A percentile compares a stretch with the other conserved stretches of the same genome.
phyloP scores from a whole-genome alignment of 2,888 invertebrate species.

The Nipponacmea schrenckii region DNA sequence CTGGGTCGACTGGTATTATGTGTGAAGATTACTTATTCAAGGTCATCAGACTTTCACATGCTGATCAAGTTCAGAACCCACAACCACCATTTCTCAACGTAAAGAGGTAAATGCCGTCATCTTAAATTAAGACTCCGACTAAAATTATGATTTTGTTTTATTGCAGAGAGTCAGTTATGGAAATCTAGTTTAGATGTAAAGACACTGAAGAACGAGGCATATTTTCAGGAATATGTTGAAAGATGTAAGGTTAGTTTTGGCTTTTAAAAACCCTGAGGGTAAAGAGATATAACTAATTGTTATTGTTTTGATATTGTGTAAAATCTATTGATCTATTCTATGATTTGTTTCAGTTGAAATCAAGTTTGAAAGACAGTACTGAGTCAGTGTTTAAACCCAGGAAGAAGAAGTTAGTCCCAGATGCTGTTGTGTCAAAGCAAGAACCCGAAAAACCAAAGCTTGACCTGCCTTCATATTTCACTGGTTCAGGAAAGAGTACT shows the following conservation, averaged over 20 bases:
- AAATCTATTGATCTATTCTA: too few species aligned
- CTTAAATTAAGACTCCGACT: too few species aligned
- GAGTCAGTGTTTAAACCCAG: not conserved
- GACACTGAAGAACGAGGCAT: slow-evolving; percentile 34
- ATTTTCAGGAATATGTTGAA: slow-evolving; percentile 31
- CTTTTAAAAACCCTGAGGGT: too few species aligned
- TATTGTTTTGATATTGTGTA: not conserved
- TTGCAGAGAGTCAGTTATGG: slow-evolving; percentile 49
- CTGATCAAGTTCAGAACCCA: too few species aligned
- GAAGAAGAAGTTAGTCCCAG: not conserved
- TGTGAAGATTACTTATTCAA: too few species aligned
- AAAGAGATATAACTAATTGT: not conserved
- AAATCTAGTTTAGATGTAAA: slow-evolving; percentile 41
- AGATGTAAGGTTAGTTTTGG: slow-evolving; percentile 37
- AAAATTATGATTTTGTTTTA: not conserved
- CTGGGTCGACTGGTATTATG: too few species aligned
- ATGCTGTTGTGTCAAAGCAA: not conserved
- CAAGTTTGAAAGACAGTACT: slow-evolving; percentile 3
- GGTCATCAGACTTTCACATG: too few species aligned
- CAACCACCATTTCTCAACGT: too few species aligned
- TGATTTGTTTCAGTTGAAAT: not conserved
- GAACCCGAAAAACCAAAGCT: not conserved
- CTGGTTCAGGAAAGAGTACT: too few species aligned
- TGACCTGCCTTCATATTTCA: too few species aligned
- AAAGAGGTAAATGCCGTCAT: too few species aligned